These are phyloP conservation scores for Ennomos quercinarius DNA, from an alignment of 2,888 invertebrate species.

Conservation along the genomic window DNA sequence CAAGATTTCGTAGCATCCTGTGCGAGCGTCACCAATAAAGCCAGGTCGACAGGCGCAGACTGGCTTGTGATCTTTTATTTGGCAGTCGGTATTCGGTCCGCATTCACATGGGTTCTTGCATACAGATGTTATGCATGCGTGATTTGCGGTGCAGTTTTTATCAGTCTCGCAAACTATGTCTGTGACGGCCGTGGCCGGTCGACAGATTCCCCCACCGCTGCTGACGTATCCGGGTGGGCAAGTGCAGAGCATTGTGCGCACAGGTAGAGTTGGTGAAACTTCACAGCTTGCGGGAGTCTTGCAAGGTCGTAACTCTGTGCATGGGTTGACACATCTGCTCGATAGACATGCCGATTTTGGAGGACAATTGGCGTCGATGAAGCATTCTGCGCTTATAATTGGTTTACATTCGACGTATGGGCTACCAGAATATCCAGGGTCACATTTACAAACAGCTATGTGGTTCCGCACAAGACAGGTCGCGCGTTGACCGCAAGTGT, in stretches of 20 bases:
- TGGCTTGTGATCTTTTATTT: slow-evolving; percentile 93
- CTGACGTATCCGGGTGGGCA: slow-evolving; percentile 96
- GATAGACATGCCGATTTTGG: slow-evolving; percentile 92
- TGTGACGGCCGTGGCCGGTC: slow-evolving; percentile 87
- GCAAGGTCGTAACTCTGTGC: slow-evolving; percentile 91
- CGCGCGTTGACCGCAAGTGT: slow-evolving; percentile 91
- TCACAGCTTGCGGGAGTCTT: slow-evolving; percentile 91
- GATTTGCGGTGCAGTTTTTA: slow-evolving; percentile 91
- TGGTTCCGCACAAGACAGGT: slow-evolving; percentile 93
- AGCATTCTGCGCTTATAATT: slow-evolving; percentile 91
- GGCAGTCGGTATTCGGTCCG: slow-evolving; percentile 93
- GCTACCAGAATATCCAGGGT: slow-evolving; percentile 90
- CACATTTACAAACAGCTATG: slow-evolving; percentile 94
- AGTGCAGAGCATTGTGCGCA: slow-evolving; percentile 95
- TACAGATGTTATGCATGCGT: slow-evolving; percentile 91
- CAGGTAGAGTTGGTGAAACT: slow-evolving; percentile 92
- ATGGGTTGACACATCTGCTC: slow-evolving; percentile 93
- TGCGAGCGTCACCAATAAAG: slow-evolving; percentile 93
- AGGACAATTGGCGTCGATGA: slow-evolving; percentile 93
- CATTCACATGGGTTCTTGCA: slow-evolving; percentile 95
- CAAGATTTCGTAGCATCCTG: slow-evolving; percentile 90
- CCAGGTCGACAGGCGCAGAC: slow-evolving; percentile 94
- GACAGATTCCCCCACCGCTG: slow-evolving; percentile 93
- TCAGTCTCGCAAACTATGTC: slow-evolving; percentile 90
- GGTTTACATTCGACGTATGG: slow-evolving; percentile 92